Base-by-base conservation (phyloP, 2,888 invertebrate genomes). In the Drosophila emarginata region DNA sequence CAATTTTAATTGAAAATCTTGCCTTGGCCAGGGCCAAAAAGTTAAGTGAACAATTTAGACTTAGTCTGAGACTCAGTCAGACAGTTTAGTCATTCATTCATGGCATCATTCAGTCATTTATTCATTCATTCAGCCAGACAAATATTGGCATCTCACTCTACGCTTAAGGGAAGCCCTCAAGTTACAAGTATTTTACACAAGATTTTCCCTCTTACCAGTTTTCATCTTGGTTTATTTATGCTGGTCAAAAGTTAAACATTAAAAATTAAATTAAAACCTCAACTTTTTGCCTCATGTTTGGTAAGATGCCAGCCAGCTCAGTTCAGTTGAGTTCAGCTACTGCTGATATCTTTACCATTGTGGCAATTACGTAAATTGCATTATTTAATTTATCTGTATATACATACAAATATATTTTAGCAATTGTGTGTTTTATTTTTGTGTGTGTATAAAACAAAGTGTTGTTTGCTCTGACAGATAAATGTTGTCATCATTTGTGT, bases 1-100 rank as follows among this genome's bases (percentile, higher is more conserved):
- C 84, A 84, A 88, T 88, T 84, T 83, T 80, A 84, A 84, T 84
- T 88, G 84, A 88, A 88, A 86, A 88, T 84, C 79, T 70, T 86
- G 83, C 60, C 70, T 77, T 77, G 72, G 73, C 68, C 67, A 72
- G 67, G 66, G 67, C 74, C 21, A 71, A 73, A 83, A 79, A 79
- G 80, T 77, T 77, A 84, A 84, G 74, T 84, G 84, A 88, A 86
- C 88, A 71, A 87, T 78, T 79, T 77, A 39, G 52, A 54, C 57
- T 45, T 21, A 64, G 53, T 39, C 51, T 39, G 28, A 12, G 14
- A 61, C 68, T 64, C 58, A 6, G 36, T 57, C 61, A 26, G 18
- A 39, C 40, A 45, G 45, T 14, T 37, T 37, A 37, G 37, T 37
- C 37, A 37, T 37, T n/a, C 37, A 37, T 37, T 37, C 12, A 37